Evolutionary conservation across 2,888 invertebrate species (phyloP), one percentile per base, ranked within the genome.

Genomic region (Seladonia tumulorum): DNA sequence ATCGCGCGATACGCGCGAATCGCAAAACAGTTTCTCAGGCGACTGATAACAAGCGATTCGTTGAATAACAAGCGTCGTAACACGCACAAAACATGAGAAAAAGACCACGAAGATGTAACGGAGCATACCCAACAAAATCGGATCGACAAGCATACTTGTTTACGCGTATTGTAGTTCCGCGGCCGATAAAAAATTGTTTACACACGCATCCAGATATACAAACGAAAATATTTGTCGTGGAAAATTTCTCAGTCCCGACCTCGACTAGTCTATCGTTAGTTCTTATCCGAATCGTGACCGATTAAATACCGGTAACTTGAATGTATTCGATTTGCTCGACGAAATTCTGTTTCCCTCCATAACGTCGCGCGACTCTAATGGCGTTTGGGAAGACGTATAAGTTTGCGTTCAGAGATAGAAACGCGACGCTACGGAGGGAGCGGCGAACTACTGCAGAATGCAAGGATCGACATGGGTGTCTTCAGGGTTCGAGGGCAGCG

Each of bases 171-270:
- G 18, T 47, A 22, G 18, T 18, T 12, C 42, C 49, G 3, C 57
- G 57, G 4, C 7, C n/a, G 35, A 63, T 72, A 42, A 63, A 8
- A 53, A n/a, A 73, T 42, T 42, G 18, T 68, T 60, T 71, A 1
- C 16, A 14, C 18, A 2, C 8, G n/a, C 14, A 4, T 14, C 14
- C 16, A 45, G 16, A 63, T 12, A 18, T 2, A 35, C n/a, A 45
- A 5, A 5, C 35, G 63, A 57, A 72, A 83, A 76, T 83, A 80
- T 72, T 66, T 71, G 7, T 75, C 39, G 39, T 18, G 39, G 47
- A 82, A 75, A 42, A 29, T 68, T 73, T 35, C 10, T 10, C 10
- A 63, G n/a, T 25, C 4, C 57, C n/a, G 5, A 12, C 16, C 16
- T 1, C 74, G 22, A 70, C n/a, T 47, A 49, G n/a, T n/a, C n/a